Evolutionary conservation across 2,113 vertebrate species (phyloP).

Genomic region (Psephotus haematonotus): DNA sequence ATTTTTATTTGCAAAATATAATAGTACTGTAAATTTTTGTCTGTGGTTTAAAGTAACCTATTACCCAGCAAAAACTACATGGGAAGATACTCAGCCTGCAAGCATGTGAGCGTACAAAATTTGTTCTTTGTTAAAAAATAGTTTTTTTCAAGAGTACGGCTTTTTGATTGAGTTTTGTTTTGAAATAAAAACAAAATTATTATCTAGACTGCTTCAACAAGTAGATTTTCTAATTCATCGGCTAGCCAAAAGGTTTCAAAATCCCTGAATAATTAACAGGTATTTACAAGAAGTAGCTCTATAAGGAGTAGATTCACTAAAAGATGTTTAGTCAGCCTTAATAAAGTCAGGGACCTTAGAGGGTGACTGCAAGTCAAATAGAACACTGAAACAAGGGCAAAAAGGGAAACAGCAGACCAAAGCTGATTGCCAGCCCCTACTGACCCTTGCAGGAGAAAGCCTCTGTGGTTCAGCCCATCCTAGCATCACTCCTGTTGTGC

Average conservation of each 20-base stretch:
- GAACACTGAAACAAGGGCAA: not conserved
- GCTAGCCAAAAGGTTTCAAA: not conserved
- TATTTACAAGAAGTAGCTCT: not conserved
- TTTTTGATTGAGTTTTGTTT: not conserved
- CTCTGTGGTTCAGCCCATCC: not conserved
- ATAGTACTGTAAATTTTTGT: not conserved
- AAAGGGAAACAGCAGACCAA: not conserved
- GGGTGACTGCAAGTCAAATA: not conserved
- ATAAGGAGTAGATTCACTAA: not conserved
- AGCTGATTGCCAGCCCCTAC: not conserved
- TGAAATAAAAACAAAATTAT: not conserved
- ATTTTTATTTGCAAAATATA: not conserved
- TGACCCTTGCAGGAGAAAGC: not conserved
- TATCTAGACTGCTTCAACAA: not conserved
- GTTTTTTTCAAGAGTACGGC: not conserved
- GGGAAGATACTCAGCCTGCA: not conserved
- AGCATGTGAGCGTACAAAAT: not conserved
- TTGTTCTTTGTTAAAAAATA: not conserved
- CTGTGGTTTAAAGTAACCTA: not conserved
- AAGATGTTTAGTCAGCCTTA: not conserved
- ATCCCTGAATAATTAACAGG: slow-evolving; percentile 1
- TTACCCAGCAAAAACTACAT: not conserved
- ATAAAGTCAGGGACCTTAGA: not conserved
- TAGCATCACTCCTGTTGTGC: not conserved
- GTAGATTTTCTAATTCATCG: not conserved